Percentiles rank a stretch among this genome's conserved stretches.
These are phyloP conservation scores for Leptogaster cylindrica DNA, from an alignment of 2,888 invertebrate genomes.

Conservation along the genomic window DNA sequence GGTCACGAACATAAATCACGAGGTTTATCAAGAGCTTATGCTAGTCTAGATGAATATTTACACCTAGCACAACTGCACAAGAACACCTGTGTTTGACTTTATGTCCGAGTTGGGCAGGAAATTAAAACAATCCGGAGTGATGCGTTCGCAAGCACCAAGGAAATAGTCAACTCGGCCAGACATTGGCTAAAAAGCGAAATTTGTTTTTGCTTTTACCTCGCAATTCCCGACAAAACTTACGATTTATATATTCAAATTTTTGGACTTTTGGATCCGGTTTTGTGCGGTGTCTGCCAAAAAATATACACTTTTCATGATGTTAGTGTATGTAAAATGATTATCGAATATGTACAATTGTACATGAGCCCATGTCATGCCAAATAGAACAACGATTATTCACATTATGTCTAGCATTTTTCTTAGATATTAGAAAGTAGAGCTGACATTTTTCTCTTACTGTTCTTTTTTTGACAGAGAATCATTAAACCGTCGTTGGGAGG, in stretches of 20 bases:
- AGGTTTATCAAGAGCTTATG: constrained; percentile 40
- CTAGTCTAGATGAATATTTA: constrained; percentile 32
- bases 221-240: background rate
- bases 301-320: too few relatives aligned
- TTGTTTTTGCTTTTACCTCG: background rate
- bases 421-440: too few relatives aligned
- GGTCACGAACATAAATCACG: constrained; percentile 38
- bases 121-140: constrained; percentile 38
- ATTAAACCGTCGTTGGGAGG: too few relatives aligned
- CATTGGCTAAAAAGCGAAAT: background rate
- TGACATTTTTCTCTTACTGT: too few relatives aligned
- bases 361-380: too few relatives aligned
- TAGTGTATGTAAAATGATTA: too few relatives aligned
- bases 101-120: constrained; percentile 19
- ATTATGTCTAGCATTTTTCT: too few relatives aligned
- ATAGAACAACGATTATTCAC: too few relatives aligned
- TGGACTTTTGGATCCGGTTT: too few relatives aligned
- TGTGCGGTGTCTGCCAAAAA: too few relatives aligned
- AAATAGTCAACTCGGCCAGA: constrained; percentile 2
- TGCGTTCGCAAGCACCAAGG: constrained; percentile 12
- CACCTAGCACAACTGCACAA: constrained; percentile 33
- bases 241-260: constrained; percentile 1
- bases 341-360: too few relatives aligned
- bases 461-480: too few relatives aligned
- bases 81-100: constrained; percentile 26